Base-by-base conservation (phyloP, 1,140 invertebrate species). In the Macrobrachium rosenbergii region DNA sequence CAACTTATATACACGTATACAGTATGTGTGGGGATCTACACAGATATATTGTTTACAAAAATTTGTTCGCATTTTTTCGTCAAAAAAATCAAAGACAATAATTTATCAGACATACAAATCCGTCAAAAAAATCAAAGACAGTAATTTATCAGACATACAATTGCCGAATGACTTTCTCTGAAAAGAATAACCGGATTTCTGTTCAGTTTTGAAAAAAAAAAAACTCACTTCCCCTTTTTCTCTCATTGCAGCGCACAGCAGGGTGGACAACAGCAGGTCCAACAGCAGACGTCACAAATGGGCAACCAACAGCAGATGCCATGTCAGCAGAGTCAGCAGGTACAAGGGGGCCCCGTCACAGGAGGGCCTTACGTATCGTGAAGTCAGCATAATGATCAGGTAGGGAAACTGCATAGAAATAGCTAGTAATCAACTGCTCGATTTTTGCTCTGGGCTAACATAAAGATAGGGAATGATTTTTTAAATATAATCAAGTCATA, bases 311-410 rank as follows among this genome's bases (percentile, higher is more conserved):
- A 87, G 84, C 84, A 87, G 84, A 87, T 87, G 84, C 84, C 84
- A 58, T 87, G 84, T 79, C 84, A 87, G 84, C 84, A 87, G 78
- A 75, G 78, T 78, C 84, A 87, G 85, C 85, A 87, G 85, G 85
- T 87, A 87, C 85, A 87, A 87, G 85, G 85, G 67, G 85, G 85
- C 78, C 85, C 85, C 85, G 78, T 87, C 85, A 87, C 85, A 82
- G 85, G 78, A 87, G 85, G 85, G 73, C 85, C 85, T 69, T 87
- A 87, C 85, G 85, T 87, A 52, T 87, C 85, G 85, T 87, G 85
- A 87, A 87, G 78, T 69, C 85, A 87, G 85, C 81, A 72, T 87
- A 76, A 87, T 87, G 59, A 87, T 63, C 85, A 87, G 85, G 85
- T 87, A 87, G 72, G 85, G 69, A 73, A 75, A 52, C 52, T 52